Conservation (phyloP, 2,888 invertebrate genomes). For the Melanargia galathea region DNA sequence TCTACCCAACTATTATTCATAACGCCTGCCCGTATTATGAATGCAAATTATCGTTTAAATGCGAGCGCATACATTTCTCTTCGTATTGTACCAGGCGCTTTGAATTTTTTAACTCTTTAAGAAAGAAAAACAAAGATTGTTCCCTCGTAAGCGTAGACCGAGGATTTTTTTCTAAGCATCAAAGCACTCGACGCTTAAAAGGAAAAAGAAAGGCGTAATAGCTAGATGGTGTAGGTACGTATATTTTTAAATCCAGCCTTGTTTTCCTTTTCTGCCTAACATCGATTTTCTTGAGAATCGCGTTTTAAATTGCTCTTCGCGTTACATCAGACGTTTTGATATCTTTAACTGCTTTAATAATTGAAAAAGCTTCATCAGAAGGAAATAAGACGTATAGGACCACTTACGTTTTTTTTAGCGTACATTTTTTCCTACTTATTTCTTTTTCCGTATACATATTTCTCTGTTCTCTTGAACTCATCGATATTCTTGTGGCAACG, state of each 20-base stretch:
- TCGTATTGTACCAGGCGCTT: slow-evolving; percentile 17
- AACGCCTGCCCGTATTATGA: slow-evolving; percentile 26
- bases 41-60: slow-evolving; percentile 17
- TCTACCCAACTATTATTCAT: slow-evolving; percentile 1
- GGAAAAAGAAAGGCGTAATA: no score
- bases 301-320: background rate
- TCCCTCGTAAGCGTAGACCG: no score
- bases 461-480: no score
- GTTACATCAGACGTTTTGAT: background rate
- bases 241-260: background rate
- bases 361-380: no score
- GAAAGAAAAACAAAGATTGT: background rate
- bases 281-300: background rate
- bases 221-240: background rate
- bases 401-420: no score
- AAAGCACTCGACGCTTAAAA: background rate
- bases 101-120: background rate
- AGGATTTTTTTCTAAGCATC: no score
- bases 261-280: background rate
- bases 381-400: no score
- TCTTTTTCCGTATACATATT: no score
- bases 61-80: slow-evolving; percentile 15
- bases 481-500: no score
- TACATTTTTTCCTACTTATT: no score
- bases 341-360: no score